Percentiles rank a stretch among this genome's conserved stretches.
Conservation (phyloP, 2,113 vertebrate genomes). For the Micronycteris hirsuta region DNA sequence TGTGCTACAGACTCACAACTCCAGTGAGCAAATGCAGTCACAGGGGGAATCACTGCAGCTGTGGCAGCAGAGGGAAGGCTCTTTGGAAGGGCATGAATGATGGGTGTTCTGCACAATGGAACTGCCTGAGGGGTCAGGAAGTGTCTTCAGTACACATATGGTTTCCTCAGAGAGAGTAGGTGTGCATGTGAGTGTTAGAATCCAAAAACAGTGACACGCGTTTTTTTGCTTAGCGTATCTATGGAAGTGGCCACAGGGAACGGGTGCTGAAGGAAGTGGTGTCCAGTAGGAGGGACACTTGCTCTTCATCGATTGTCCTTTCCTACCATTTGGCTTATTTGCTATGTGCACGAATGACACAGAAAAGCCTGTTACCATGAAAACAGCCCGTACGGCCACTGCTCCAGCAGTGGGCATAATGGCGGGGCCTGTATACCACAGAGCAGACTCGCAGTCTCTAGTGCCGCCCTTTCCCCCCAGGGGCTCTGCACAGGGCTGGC, state of each 20-base stretch:
- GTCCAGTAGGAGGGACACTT: background rate
- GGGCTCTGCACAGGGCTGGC: background rate
- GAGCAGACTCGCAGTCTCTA: background rate
- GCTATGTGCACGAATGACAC: background rate
- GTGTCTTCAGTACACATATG: accelerated
- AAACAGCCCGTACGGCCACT: background rate
- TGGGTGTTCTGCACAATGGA: background rate
- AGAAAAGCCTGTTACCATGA: background rate
- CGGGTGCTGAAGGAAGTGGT: background rate
- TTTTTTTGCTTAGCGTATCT: background rate
- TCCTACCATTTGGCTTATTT: accelerated
- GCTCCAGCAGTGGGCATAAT: background rate
- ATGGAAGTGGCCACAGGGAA: background rate
- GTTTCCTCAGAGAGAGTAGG: background rate
- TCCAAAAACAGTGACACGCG: background rate
- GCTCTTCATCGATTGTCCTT: background rate
- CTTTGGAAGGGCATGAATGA: background rate
- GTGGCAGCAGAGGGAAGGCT: background rate
- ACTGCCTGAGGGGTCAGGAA: too few relatives aligned
- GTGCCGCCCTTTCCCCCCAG: accelerated
- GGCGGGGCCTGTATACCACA: accelerated
- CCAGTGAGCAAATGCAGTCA: background rate
- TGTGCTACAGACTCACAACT: background rate
- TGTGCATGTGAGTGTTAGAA: background rate
- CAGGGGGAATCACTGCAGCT: background rate